phyloP scores from a whole-genome alignment of 37 sponge, comb jelly and placozoan species.

The Agelas oroides region DNA sequence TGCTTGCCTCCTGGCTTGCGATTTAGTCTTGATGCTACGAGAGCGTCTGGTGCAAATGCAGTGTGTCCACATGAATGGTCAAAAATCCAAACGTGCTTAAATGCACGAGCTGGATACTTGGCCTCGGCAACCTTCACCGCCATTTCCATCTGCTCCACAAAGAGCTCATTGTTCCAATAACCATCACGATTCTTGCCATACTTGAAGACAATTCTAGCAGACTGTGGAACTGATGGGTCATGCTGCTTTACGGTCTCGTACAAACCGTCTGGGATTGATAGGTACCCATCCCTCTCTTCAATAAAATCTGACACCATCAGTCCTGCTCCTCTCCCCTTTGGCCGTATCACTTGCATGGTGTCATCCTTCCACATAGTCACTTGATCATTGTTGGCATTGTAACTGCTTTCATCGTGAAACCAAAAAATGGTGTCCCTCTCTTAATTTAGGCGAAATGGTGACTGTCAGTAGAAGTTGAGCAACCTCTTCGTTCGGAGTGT shows the following conservation, averaged over 20 bases:
- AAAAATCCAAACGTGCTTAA: constrained; percentile 10
- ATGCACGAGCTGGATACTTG: neutral
- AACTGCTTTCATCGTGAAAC: constrained; percentile 26
- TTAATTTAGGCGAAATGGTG: no score
- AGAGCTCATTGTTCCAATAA: constrained; percentile 47
- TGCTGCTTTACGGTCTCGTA: neutral
- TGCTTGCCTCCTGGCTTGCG: constrained; percentile 19
- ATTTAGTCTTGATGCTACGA: constrained; percentile 15
- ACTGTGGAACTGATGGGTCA: neutral
- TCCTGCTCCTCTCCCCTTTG: constrained; percentile 31
- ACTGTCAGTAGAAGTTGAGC: no score
- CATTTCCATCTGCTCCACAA: constrained; percentile 32
- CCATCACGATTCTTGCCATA: constrained; percentile 54
- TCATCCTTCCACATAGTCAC: neutral
- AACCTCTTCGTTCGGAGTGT: no score
- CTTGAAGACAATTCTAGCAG: constrained; percentile 26
- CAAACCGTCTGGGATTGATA: neutral
- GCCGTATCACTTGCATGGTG: neutral
- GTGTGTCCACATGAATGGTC: constrained; percentile 34
- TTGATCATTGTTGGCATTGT: neutral
- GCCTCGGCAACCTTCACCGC: neutral
- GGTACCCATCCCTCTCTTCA: constrained; percentile 40
- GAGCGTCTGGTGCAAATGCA: constrained; percentile 15
- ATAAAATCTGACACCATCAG: constrained; percentile 55
- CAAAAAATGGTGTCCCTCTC: neutral